A percentile compares a stretch with the other conserved stretches of the same genome.
Evolutionary conservation across 2,888 invertebrate genomes (phyloP).

Genomic region (Graphium colonna): DNA sequence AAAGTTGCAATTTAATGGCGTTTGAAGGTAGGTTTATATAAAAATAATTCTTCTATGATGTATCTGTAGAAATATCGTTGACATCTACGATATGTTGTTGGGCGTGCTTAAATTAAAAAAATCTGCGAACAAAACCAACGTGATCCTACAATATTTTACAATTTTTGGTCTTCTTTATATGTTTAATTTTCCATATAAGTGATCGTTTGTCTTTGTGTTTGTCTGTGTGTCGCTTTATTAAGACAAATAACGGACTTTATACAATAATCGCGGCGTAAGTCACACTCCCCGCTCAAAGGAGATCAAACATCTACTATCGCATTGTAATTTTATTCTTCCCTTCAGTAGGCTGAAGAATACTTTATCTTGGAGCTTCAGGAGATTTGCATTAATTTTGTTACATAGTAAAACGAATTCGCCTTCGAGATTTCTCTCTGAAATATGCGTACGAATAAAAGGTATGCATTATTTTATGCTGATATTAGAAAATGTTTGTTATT

Average conservation of each 20-base stretch:
- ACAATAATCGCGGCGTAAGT: conserved; percentile 44
- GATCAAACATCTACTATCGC: conserved; percentile 33
- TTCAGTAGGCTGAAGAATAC: conserved; percentile 12
- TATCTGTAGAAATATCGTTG: too few relatives aligned
- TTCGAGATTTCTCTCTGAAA: conserved; percentile 2
- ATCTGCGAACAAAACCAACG: too few relatives aligned
- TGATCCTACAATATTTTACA: background rate
- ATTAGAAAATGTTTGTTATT: too few relatives aligned
- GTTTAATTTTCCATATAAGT: background rate
- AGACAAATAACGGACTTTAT: conserved; percentile 49
- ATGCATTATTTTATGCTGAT: background rate
- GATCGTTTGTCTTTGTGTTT: background rate
- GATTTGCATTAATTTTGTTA: conserved; percentile 16
- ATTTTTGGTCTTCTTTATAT: background rate
- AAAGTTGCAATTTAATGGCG: too few relatives aligned
- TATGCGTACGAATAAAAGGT: conserved; percentile 7
- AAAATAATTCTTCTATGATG: too few relatives aligned
- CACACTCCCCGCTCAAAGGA: conserved; percentile 32
- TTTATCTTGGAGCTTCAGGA: conserved; percentile 18
- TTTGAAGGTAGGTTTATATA: too few relatives aligned
- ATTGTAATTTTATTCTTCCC: conserved; percentile 32
- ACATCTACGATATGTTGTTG: too few relatives aligned
- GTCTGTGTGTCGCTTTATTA: conserved; percentile 32
- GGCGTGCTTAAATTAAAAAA: too few relatives aligned
- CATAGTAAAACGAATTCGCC: conserved; percentile 4